A percentile compares a stretch with the other conserved stretches of the same genome.
Conservation (phyloP, 2,888 invertebrate species). For the Dexiosoma caninum region DNA sequence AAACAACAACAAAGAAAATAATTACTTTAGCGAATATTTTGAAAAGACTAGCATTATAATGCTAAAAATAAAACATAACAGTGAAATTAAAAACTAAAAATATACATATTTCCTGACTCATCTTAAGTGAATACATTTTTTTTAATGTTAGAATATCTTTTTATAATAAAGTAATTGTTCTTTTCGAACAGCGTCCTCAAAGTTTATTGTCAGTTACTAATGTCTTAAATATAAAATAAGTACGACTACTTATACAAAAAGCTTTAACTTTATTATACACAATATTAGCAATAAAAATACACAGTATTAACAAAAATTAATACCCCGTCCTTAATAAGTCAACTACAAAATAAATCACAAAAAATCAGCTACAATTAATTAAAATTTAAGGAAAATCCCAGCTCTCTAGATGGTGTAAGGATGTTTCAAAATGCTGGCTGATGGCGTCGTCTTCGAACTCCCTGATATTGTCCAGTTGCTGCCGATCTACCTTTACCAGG, state of each 20-base stretch:
- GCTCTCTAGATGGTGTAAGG: background rate
- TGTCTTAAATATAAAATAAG: background rate
- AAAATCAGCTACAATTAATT: constrained; percentile 35
- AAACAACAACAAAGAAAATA: too few relatives aligned
- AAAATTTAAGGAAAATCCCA: background rate
- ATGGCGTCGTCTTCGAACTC: constrained; percentile 70
- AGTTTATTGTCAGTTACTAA: background rate
- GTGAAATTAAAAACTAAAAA: too few relatives aligned
- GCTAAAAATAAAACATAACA: too few relatives aligned
- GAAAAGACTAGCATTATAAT: too few relatives aligned
- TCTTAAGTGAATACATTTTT: too few relatives aligned
- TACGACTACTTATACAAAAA: background rate
- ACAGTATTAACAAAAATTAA: background rate
- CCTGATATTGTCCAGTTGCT: constrained; percentile 73
- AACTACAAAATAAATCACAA: constrained; percentile 60
- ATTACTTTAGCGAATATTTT: too few relatives aligned
- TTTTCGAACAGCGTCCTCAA: too few relatives aligned
- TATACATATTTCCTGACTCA: too few relatives aligned
- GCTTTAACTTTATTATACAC: background rate
- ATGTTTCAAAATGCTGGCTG: constrained; percentile 37
- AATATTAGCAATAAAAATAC: constrained; percentile 34
- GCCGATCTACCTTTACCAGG: constrained; percentile 81
- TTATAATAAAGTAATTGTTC: too few relatives aligned
- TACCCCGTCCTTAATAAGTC: constrained; percentile 30
- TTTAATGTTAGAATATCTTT: too few relatives aligned